phyloP scores from a whole-genome alignment of 2,797 vertebrate genomes.

The Peromyscus melanophrys region DNA sequence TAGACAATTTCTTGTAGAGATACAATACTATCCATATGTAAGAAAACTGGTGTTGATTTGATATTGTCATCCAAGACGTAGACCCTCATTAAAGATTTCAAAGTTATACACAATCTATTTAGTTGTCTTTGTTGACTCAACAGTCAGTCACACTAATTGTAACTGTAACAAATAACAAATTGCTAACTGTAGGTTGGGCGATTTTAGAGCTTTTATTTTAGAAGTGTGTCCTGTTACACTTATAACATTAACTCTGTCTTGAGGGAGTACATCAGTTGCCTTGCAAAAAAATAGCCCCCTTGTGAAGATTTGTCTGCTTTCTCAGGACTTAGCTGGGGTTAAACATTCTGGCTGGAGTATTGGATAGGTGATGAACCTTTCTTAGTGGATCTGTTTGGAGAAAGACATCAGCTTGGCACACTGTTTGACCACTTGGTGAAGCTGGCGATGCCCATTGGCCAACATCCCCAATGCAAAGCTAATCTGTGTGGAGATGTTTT shows the following conservation, averaged over 20 bases:
- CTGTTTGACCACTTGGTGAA: neutral
- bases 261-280: neutral
- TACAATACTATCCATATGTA: neutral
- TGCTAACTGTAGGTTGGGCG: neutral
- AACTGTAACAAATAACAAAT: neutral
- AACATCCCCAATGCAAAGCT: neutral
- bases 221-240: neutral
- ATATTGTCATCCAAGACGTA: neutral
- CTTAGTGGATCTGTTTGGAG: neutral
- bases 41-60: slow-evolving; percentile 42
- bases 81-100: neutral
- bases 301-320: slow-evolving; percentile 30
- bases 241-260: neutral
- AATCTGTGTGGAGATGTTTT: neutral
- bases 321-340: neutral
- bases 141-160: neutral
- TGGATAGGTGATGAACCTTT: neutral
- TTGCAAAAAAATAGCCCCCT: neutral
- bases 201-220: slow-evolving; percentile 31
- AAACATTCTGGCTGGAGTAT: slow-evolving; percentile 6
- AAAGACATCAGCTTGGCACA: neutral
- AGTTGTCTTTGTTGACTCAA: slow-evolving; percentile 46
- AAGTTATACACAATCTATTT: neutral
- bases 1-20: neutral
- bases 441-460: too few relatives aligned